Evolutionary conservation across 2,888 invertebrate species (phyloP).

Genomic region (Acanthopleura granulata): DNA sequence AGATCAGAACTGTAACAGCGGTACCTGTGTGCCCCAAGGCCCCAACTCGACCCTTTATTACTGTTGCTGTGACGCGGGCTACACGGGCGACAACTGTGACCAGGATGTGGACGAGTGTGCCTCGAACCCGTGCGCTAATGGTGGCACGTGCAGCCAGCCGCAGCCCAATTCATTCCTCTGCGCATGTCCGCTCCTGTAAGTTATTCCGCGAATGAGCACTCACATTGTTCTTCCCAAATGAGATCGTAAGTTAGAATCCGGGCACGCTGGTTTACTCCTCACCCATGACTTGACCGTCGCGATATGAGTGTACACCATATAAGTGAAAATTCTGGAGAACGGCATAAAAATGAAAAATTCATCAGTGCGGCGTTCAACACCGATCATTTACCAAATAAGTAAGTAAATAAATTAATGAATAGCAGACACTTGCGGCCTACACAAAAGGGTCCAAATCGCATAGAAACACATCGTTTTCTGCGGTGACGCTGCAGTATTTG

Average conservation of each 20-base stretch:
- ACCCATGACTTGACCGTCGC: too few species aligned
- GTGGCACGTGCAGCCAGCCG: conserved; percentile 30
- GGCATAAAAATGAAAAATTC: too few species aligned
- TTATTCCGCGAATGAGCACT: background rate
- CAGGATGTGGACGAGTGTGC: conserved; percentile 35
- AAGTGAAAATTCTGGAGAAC: too few species aligned
- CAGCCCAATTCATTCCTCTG: conserved; percentile 28
- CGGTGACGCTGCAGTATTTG: too few species aligned
- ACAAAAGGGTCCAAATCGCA: too few species aligned
- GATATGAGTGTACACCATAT: too few species aligned
- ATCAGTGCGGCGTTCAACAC: too few species aligned
- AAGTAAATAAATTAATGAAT: background rate
- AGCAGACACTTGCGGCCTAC: too few species aligned
- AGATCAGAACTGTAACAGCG: conserved; percentile 29
- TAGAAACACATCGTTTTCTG: too few species aligned
- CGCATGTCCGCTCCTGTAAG: conserved; percentile 24
- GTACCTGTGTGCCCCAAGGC: conserved; percentile 30
- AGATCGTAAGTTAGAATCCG: too few species aligned
- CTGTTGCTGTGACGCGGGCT: conserved; percentile 40
- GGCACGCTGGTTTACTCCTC: too few species aligned
- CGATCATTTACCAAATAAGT: background rate
- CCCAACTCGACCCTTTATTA: conserved; percentile 25
- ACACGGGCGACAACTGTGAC: conserved; percentile 35
- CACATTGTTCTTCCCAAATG: too few species aligned
- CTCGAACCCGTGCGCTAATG: conserved; percentile 32